Evolutionary conservation across 37 sponge, comb jelly and placozoan genomes (phyloP).

Genomic region (Agelas oroides): DNA sequence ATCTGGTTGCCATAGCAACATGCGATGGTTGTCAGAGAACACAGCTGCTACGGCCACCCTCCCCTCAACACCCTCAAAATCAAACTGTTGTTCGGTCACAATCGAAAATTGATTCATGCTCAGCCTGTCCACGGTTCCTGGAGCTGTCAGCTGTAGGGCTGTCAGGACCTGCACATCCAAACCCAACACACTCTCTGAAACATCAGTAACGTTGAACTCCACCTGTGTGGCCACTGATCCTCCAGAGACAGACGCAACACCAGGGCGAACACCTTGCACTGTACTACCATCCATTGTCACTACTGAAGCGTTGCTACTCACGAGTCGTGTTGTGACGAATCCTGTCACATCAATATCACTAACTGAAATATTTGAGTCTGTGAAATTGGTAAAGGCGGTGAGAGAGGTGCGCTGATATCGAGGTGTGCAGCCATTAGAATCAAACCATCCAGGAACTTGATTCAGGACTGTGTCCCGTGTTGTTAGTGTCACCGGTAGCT

Average conservation of each 20-base stretch:
- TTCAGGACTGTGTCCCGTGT: conserved; percentile 27
- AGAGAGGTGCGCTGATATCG: conserved; percentile 47
- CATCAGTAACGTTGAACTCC: conserved; percentile 21
- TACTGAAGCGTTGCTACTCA: conserved; percentile 32
- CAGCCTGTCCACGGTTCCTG: not conserved
- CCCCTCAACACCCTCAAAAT: conserved; percentile 60
- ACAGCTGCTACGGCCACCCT: conserved; percentile 59
- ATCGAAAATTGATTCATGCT: not conserved
- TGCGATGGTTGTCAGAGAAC: conserved; percentile 65
- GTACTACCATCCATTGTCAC: conserved; percentile 17
- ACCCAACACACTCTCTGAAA: conserved; percentile 32
- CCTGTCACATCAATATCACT: conserved; percentile 30
- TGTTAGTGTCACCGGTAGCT: not conserved
- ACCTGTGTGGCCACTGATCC: not conserved
- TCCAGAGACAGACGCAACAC: conserved; percentile 32
- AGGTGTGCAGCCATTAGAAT: conserved; percentile 20
- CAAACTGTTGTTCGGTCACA: conserved; percentile 33
- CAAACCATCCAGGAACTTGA: conserved; percentile 31
- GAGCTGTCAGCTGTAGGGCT: not conserved
- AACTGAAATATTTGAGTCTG: conserved; percentile 31
- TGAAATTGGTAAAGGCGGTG: conserved; percentile 56
- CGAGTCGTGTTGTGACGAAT: conserved; percentile 13
- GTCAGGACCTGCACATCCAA: conserved; percentile 61
- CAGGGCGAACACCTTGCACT: conserved; percentile 45
- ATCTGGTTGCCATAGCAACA: conserved; percentile 15